Evolutionary conservation across 1,140 invertebrate genomes (phyloP), one percentile per base, ranked within the genome.

Genomic region (Plodia interpunctella): DNA sequence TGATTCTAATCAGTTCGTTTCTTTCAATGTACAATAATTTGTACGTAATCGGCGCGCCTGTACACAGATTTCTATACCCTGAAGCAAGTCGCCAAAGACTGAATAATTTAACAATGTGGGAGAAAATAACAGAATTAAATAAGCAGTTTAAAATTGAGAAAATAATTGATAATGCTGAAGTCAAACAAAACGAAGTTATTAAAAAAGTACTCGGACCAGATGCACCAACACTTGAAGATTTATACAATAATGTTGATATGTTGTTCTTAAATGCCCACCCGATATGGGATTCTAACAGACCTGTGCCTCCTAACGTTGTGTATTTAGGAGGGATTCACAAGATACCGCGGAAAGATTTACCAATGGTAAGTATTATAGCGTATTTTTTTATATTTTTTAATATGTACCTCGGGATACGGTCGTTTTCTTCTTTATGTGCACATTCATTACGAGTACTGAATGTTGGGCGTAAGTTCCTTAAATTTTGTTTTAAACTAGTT

Each of bases 201-300:
- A 51, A 38, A 64, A 72, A 79, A 60, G 65, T 78, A 70, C 88
- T 91, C 60, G 88, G 83, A 4, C 28, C 71, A 5, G 72, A 80
- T 58, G 60, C 83, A 21, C 78, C 87, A 49, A 10, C 65, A 17
- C 65, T 74, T 55, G 62, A 72, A 63, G 80, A 90, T 55, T 62
- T 92, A 17, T 73, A 78, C 32, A 69, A 75, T 38, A 90, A 90
- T 68, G 61, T 65, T 10, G 55, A 83, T 0, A 55, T 91, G 57
- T 70, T 93, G 20, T 71, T 93, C 13, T 71, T 91, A 0, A 93
- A 93, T 63, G 87, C 79, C 5, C 90, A 93, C 64, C 79, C 90
- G 21, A 88, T 90, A 0, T 57, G 92, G 1, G 90, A 90, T 56
- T 80, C 83, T n/a, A 79, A 89, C 0, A 74, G 83, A 9, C 90